Conservation (phyloP, 2,888 invertebrate genomes). For the Tachystola acroxantha region DNA sequence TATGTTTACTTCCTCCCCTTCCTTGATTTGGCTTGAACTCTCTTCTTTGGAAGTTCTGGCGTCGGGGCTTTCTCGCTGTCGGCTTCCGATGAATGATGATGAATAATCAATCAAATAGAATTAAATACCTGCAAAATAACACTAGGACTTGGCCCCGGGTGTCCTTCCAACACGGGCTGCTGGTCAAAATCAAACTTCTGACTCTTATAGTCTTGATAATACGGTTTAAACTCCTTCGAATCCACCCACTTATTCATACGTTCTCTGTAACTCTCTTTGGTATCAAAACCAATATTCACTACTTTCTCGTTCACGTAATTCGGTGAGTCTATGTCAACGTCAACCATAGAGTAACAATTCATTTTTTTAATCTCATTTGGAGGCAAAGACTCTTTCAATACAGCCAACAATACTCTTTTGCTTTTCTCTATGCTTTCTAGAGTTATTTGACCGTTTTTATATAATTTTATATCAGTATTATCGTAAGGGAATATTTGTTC, state of each 20-base stretch:
- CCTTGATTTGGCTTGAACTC: too few species aligned
- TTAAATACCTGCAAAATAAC: conserved; percentile 86
- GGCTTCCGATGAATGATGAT: too few species aligned
- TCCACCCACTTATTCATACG: conserved; percentile 30
- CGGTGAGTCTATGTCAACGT: conserved; percentile 55
- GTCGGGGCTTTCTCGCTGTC: too few species aligned
- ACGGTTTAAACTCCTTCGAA: conserved; percentile 36
- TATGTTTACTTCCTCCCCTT: too few species aligned
- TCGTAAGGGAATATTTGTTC: conserved; percentile 52
- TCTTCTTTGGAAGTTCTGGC: too few species aligned
- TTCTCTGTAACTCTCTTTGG: conserved; percentile 40
- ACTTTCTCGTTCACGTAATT: conserved; percentile 53
- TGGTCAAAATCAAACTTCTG: conserved; percentile 88
- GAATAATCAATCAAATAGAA: too few species aligned
- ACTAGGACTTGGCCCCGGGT: conserved; percentile 96
- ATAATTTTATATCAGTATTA: conserved; percentile 21
- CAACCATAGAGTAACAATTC: conserved; percentile 69
- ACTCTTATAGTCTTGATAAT: conserved; percentile 43
- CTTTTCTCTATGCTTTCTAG: conserved; percentile 58
- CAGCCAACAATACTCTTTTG: conserved; percentile 44
- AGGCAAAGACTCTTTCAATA: conserved; percentile 35
- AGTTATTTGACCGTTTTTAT: conserved; percentile 41
- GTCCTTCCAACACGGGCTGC: conserved; percentile 87
- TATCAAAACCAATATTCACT: conserved; percentile 56
- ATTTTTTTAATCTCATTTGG: conserved; percentile 43